Conservation (phyloP, 2,797 vertebrate genomes). For the Hydrocynus forskahlii region DNA sequence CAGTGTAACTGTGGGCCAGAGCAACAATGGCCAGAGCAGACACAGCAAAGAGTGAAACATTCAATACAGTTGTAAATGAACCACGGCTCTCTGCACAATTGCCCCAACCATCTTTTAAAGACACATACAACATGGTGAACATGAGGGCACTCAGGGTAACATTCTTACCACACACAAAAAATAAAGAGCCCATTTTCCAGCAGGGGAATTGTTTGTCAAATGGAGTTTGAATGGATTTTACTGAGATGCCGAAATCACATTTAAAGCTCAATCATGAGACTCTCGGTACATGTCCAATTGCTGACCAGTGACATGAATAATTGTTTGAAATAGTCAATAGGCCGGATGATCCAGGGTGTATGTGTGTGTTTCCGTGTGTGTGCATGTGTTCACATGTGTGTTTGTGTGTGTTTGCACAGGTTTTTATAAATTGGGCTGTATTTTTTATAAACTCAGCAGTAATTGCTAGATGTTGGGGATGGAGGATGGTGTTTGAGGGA, state of each 20-base stretch:
- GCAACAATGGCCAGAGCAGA: slow-evolving; percentile 42
- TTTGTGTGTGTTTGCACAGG: slow-evolving; percentile 53
- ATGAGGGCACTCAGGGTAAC: background rate
- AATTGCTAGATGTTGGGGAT: slow-evolving; percentile 65
- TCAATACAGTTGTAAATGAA: slow-evolving; percentile 46
- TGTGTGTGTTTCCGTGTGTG: slow-evolving; percentile 3
- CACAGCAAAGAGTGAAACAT: slow-evolving; percentile 50
- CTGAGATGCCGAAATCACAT: background rate
- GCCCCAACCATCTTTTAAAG: slow-evolving; percentile 26
- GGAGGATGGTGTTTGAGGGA: slow-evolving; percentile 53
- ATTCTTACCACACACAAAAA: background rate
- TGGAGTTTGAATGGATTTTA: background rate
- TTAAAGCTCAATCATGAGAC: slow-evolving; percentile 4
- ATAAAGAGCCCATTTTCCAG: background rate
- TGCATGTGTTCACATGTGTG: background rate
- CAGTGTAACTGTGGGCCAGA: slow-evolving; percentile 41
- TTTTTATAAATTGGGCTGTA: slow-evolving; percentile 55
- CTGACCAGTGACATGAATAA: slow-evolving; percentile 64
- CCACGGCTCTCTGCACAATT: slow-evolving; percentile 32
- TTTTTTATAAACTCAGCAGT: slow-evolving; percentile 59
- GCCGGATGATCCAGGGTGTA: slow-evolving; percentile 44
- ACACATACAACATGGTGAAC: slow-evolving; percentile 10
- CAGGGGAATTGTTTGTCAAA: slow-evolving; percentile 9
- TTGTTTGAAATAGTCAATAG: slow-evolving; percentile 71
- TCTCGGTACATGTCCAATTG: slow-evolving; percentile 23